These are phyloP conservation scores for Hozukius guyotensis DNA, from an alignment of 2,797 vertebrate genomes.

Conservation along the genomic window DNA sequence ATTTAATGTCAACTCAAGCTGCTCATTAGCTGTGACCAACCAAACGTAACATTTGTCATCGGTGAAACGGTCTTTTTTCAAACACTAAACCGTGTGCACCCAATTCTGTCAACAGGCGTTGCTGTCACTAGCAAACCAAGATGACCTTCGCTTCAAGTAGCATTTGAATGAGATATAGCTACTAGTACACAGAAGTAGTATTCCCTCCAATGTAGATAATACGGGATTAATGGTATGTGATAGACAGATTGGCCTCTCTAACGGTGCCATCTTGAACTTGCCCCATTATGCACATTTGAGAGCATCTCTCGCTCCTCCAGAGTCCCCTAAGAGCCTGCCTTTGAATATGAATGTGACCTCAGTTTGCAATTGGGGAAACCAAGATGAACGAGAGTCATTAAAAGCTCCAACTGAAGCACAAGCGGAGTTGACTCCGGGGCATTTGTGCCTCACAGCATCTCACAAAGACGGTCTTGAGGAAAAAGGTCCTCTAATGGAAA, in stretches of 20 bases:
- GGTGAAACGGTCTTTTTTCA: slow-evolving; percentile 30
- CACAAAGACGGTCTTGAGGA: neutral
- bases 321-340: neutral
- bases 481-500: neutral
- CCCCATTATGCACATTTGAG: neutral
- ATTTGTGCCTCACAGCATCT: slow-evolving; percentile 1
- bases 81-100: neutral
- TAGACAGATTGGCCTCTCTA: neutral
- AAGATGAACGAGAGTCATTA: slow-evolving; percentile 40
- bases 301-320: neutral
- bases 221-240: slow-evolving; percentile 1
- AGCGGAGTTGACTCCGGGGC: neutral
- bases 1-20: slow-evolving; percentile 26
- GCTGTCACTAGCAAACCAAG: neutral
- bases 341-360: slow-evolving; percentile 35
- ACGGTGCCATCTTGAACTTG: neutral
- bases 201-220: neutral
- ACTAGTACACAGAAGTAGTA: neutral
- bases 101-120: neutral
- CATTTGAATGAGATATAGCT: neutral
- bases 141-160: neutral
- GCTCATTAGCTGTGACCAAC: slow-evolving; percentile 61
- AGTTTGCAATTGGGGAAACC: neutral
- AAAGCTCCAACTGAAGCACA: neutral
- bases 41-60: slow-evolving; percentile 34